Evolutionary conservation across 1,140 invertebrate species (phyloP).

Genomic region (Heliconius hewitsoni): DNA sequence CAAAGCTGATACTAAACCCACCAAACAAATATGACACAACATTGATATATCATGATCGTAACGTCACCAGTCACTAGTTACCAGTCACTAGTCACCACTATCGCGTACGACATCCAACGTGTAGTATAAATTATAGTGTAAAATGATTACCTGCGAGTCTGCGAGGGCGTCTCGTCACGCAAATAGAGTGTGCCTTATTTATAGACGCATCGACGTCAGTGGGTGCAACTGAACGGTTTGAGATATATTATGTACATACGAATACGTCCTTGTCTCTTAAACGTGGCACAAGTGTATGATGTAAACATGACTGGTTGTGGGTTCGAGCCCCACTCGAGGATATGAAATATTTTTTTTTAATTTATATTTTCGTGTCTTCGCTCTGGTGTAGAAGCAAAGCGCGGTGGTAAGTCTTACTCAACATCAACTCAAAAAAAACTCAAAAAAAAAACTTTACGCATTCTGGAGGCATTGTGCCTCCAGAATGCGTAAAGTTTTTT

Average conservation of each 20-base stretch:
- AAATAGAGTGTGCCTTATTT: conserved; percentile 41
- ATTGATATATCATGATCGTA: conserved; percentile 21
- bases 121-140: conserved; percentile 12
- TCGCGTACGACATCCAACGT: conserved; percentile 16
- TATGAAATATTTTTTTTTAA: too few relatives aligned
- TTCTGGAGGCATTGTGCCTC: too few relatives aligned
- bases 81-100: not conserved
- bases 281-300: not conserved
- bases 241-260: conserved; percentile 1
- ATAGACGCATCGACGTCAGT: conserved; percentile 38
- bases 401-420: too few relatives aligned
- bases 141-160: conserved; percentile 35
- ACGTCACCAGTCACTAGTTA: conserved; percentile 9
- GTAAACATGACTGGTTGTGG: too few relatives aligned
- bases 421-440: too few relatives aligned
- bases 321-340: too few relatives aligned
- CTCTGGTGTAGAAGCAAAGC: too few relatives aligned
- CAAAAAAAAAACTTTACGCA: too few relatives aligned
- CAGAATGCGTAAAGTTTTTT: too few relatives aligned
- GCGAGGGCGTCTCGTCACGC: conserved; percentile 33
- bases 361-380: too few relatives aligned
- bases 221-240: conserved; percentile 26
- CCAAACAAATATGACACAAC: conserved; percentile 30
- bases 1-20: conserved; percentile 19
- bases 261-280: conserved; percentile 4